phyloP scores from a whole-genome alignment of 2,888 invertebrate genomes.

The Campopleginae sp. region DNA sequence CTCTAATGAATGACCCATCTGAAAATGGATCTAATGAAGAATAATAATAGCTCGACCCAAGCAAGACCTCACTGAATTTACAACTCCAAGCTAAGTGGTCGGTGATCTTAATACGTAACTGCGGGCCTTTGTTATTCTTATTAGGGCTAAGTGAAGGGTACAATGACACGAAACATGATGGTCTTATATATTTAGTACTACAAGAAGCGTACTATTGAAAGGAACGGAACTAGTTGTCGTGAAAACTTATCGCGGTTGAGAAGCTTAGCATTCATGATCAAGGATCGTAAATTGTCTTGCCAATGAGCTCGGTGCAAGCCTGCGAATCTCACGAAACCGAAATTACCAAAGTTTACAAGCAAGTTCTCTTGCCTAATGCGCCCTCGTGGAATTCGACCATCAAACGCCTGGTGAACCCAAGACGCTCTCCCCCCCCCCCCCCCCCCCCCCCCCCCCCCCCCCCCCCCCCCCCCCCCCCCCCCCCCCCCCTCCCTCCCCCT shows the following conservation, averaged over 20 bases:
- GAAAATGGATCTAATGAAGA: slow-evolving; percentile 36
- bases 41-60: slow-evolving; percentile 24
- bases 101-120: slow-evolving; percentile 20
- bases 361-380: slow-evolving; percentile 35
- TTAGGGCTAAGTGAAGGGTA: slow-evolving; percentile 5
- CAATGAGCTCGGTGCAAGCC: slow-evolving; percentile 35
- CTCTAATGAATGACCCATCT: slow-evolving; percentile 28
- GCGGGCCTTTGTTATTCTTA: background rate
- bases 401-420: slow-evolving; percentile 38
- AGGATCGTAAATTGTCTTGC: slow-evolving; percentile 72
- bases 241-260: slow-evolving; percentile 37
- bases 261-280: slow-evolving; percentile 68
- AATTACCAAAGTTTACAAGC: slow-evolving; percentile 64
- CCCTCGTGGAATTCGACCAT: slow-evolving; percentile 57
- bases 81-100: slow-evolving; percentile 36
- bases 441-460: background rate
- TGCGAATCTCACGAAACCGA: slow-evolving; percentile 26
- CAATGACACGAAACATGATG: slow-evolving; percentile 5
- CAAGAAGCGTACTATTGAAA: slow-evolving; percentile 14
- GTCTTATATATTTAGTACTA: background rate
- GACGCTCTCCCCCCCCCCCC: background rate
- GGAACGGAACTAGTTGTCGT: slow-evolving; percentile 19
- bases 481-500: background rate
- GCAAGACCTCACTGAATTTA: slow-evolving; percentile 23
- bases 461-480: background rate